phyloP scores from a whole-genome alignment of 2,113 vertebrate species.

The Hydrolagus affinis region DNA sequence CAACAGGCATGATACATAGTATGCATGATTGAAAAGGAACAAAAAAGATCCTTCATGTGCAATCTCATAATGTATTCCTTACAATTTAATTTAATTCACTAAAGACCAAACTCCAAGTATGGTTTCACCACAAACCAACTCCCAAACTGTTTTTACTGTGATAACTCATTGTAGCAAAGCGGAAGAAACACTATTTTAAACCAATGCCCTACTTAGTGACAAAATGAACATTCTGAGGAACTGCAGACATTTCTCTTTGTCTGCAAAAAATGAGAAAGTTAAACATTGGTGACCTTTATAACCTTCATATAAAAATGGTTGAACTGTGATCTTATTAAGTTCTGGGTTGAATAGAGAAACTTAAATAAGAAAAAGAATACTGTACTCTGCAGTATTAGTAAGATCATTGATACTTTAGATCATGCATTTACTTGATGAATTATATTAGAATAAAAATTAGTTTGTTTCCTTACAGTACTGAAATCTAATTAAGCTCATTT shows the following conservation, averaged over 20 bases:
- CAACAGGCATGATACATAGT: too few relatives aligned
- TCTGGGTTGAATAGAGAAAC: neutral
- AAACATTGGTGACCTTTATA: neutral
- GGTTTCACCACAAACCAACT: neutral
- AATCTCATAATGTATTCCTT: neutral
- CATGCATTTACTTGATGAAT: too few relatives aligned
- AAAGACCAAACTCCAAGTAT: neutral
- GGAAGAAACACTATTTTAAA: neutral
- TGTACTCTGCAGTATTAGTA: neutral
- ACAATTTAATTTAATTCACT: neutral
- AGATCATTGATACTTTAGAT: too few relatives aligned
- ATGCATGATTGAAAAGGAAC: neutral
- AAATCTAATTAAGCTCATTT: neutral
- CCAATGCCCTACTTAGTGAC: neutral
- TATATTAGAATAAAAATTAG: too few relatives aligned
- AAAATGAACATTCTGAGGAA: neutral
- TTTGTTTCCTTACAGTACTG: neutral
- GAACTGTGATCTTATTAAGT: neutral
- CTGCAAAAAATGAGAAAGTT: neutral
- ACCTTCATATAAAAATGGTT: neutral
- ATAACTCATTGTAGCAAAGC: neutral
- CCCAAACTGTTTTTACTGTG: neutral
- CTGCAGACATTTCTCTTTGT: neutral
- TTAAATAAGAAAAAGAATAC: neutral
- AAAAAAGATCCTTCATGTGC: neutral